Percentiles rank a stretch among this genome's conserved stretches.
These are phyloP conservation scores for Telmatherina bonti DNA, from an alignment of 2,797 vertebrate genomes.

Conservation along the genomic window DNA sequence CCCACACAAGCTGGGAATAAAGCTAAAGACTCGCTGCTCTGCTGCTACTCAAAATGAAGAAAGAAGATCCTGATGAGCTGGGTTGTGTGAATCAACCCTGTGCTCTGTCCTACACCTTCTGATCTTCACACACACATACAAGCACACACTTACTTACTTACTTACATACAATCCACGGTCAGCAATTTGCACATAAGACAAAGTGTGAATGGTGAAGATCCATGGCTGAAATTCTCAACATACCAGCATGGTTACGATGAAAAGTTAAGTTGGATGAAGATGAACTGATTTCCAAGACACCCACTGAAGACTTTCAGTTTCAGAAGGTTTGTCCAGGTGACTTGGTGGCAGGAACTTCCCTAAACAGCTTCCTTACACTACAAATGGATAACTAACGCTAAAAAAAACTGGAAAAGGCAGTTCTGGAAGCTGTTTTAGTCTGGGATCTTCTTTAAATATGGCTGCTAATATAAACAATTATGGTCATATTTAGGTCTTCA, in stretches of 20 bases:
- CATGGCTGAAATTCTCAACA: background rate
- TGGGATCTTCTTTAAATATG: no score
- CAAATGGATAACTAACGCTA: no score
- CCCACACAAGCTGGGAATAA: conserved; percentile 42
- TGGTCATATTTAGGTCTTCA: no score
- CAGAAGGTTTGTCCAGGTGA: no score
- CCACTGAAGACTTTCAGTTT: no score
- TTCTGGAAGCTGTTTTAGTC: background rate
- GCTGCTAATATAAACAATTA: no score
- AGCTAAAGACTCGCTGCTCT: conserved; percentile 17
- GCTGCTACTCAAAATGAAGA: conserved; percentile 23
- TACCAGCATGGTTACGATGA: background rate
- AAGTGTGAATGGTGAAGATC: background rate
- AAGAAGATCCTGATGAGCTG: conserved; percentile 24
- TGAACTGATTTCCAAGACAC: background rate
- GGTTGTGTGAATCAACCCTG: background rate
- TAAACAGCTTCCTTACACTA: no score
- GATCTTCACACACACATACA: background rate
- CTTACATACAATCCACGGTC: background rate
- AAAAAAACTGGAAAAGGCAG: background rate
- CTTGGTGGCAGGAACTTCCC: no score
- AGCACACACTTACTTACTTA: background rate
- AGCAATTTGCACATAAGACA: background rate
- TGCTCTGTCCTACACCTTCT: background rate
- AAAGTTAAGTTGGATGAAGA: background rate